Evolutionary conservation across 35 echinoderm and acorn worm species (phyloP), one percentile per base, ranked within the genome.

Genomic region (Ptychodera flava): DNA sequence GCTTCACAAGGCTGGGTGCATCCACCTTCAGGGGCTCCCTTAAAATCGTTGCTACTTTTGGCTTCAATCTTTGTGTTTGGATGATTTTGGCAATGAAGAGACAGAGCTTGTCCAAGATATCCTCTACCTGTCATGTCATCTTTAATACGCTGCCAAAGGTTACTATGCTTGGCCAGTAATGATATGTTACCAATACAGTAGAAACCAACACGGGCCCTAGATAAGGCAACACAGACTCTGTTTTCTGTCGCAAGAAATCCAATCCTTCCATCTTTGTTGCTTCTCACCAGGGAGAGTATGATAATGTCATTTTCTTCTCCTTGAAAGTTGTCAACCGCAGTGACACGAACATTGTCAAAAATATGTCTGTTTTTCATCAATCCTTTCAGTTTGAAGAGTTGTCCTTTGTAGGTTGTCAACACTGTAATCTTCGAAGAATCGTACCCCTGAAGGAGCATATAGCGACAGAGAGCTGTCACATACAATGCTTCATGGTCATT

Each of bases 291-390:
- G 35, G 95, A 98, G 1, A 98, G 78, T 12, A 98, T 90, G 36
- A 98, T 98, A 27, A 98, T 98, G 78, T 98, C 95, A 85, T 98
- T 98, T 82, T 98, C 95, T 45, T 98, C 95, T 37, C 95, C 95
- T 88, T 94, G 92, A 53, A 78, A 98, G 35, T 93, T 92, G 35
- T 94, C 95, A 75, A 98, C 90, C 0, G 88, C 86, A 78, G 89
- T 78, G 30, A 94, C 95, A 0, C 90, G 36, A 28, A 94, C 88
- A 37, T 85, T 90, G 31, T 86, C 80, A 32, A 98, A 97, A 16
- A 88, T 82, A 22, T 64, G 45, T 0, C 22, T 80, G 1, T 78
- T 87, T 77, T 90, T 82, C 92, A 94, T 94, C 30, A 81, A 28
- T 0, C 38, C 52, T 36, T 88, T 94, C 64, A 94, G 93, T 35